These are phyloP conservation scores for Nesidiocoris tenuis DNA, from an alignment of 2,888 invertebrate genomes.

Conservation along the genomic window DNA sequence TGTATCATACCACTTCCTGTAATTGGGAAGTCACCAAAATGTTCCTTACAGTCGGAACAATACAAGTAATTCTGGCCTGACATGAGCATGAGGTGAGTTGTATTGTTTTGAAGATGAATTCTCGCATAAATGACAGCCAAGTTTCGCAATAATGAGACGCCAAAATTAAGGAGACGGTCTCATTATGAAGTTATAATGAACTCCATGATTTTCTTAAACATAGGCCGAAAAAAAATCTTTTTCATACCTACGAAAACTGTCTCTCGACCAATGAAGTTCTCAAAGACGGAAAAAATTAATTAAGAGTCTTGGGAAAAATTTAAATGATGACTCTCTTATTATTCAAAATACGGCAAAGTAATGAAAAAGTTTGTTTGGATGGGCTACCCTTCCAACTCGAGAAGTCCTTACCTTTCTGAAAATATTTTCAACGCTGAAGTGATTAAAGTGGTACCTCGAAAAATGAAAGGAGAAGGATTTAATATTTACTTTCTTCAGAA, in stretches of 20 bases:
- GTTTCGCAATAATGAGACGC: too few relatives aligned
- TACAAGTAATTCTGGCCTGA: too few relatives aligned
- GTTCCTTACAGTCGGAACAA: too few relatives aligned
- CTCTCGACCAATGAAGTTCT: not conserved
- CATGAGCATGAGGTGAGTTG: too few relatives aligned
- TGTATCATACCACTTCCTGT: too few relatives aligned
- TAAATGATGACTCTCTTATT: not conserved
- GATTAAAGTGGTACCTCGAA: constrained; percentile 23
- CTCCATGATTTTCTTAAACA: too few relatives aligned
- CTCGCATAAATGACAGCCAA: too few relatives aligned
- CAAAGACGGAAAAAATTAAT: not conserved
- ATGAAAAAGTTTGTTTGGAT: constrained; percentile 23
- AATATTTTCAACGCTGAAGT: constrained; percentile 17
- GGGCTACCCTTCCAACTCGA: not conserved
- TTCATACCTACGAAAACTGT: not conserved
- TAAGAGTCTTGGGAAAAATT: not conserved
- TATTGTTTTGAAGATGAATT: too few relatives aligned
- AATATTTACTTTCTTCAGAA: not conserved
- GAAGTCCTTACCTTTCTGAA: constrained; percentile 22
- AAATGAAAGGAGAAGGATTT: constrained; percentile 7
- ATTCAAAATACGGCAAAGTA: constrained; percentile 13
- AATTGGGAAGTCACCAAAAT: too few relatives aligned
- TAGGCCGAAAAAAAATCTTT: too few relatives aligned
- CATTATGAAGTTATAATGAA: not conserved
- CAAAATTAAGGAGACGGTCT: too few relatives aligned